A percentile compares a stretch with the other conserved stretches of the same genome.
Conservation (phyloP, 1,140 invertebrate species). For the Scaptomyza montana region DNA sequence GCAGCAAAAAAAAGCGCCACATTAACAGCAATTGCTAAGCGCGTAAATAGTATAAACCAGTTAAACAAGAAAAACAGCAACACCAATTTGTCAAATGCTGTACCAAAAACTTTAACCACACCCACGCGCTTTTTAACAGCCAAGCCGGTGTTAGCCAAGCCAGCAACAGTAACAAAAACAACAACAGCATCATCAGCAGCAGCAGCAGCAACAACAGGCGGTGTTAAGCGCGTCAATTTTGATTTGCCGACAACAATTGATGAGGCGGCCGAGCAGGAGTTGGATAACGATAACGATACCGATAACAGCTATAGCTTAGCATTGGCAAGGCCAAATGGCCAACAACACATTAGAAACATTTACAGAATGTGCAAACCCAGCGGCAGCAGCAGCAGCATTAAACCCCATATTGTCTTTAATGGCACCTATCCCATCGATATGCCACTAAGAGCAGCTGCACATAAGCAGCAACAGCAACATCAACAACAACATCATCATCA, state of each 20-base stretch:
- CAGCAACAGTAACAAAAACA: conserved; percentile 17
- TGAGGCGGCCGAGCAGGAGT: conserved; percentile 57
- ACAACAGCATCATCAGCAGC: not conserved
- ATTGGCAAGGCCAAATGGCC: conserved; percentile 15
- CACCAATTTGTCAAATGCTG: conserved; percentile 44
- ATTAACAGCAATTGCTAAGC: conserved; percentile 39
- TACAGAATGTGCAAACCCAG: conserved; percentile 10
- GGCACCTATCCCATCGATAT: conserved; percentile 92
- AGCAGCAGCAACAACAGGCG: conserved; percentile 26
- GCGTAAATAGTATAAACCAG: conserved; percentile 45
- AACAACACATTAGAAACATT: conserved; percentile 1
- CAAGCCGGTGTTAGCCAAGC: conserved; percentile 57
- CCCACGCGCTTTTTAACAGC: conserved; percentile 71
- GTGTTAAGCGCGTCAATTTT: conserved; percentile 75
- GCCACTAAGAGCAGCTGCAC: conserved; percentile 79
- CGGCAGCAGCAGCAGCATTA: conserved; percentile 10
- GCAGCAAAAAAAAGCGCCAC: conserved; percentile 25
- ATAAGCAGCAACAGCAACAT: conserved; percentile 60
- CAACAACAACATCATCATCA: conserved; percentile 5
- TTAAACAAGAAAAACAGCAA: conserved; percentile 44
- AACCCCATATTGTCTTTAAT: conserved; percentile 87
- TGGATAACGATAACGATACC: conserved; percentile 38
- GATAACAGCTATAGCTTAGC: conserved; percentile 31
- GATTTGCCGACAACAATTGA: conserved; percentile 66
- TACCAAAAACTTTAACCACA: conserved; percentile 71